A percentile compares a stretch with the other conserved stretches of the same genome.
Evolutionary conservation across 2,113 vertebrate species (phyloP).

Genomic region (Coreoperca whiteheadi): DNA sequence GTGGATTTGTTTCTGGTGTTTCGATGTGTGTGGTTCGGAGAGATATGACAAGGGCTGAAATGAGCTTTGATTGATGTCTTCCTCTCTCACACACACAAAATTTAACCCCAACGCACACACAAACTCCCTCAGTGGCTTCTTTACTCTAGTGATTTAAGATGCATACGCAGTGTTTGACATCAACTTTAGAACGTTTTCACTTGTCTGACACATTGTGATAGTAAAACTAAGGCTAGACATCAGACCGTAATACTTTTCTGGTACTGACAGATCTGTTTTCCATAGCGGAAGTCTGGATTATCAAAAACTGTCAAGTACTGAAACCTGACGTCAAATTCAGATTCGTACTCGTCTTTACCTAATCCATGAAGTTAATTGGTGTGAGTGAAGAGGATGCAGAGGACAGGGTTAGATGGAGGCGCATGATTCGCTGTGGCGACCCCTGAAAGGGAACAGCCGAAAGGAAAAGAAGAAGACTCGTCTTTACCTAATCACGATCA

Average conservation of each 20-base stretch:
- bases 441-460: too few relatives aligned
- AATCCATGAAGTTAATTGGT: too few relatives aligned
- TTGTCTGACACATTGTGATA: not conserved
- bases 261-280: not conserved
- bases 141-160: conserved; percentile 6
- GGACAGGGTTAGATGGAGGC: too few relatives aligned
- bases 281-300: not conserved
- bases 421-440: too few relatives aligned
- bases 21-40: conserved; percentile 55
- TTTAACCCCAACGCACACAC: too few relatives aligned
- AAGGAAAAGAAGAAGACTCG: too few relatives aligned
- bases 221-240: not conserved
- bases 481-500: not conserved
- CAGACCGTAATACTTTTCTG: not conserved
- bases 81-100: not conserved
- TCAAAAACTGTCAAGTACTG: not conserved
- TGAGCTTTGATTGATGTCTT: conserved; percentile 62
- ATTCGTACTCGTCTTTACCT: not conserved
- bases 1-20: conserved; percentile 60
- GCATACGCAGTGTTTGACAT: not conserved
- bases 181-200: not conserved
- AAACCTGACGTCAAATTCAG: not conserved
- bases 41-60: conserved; percentile 57
- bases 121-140: not conserved
- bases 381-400: too few relatives aligned